Percentiles rank a stretch among this genome's conserved stretches.
phyloP scores from a whole-genome alignment of 2,113 vertebrate genomes.

The Atlantisia rogersi region DNA sequence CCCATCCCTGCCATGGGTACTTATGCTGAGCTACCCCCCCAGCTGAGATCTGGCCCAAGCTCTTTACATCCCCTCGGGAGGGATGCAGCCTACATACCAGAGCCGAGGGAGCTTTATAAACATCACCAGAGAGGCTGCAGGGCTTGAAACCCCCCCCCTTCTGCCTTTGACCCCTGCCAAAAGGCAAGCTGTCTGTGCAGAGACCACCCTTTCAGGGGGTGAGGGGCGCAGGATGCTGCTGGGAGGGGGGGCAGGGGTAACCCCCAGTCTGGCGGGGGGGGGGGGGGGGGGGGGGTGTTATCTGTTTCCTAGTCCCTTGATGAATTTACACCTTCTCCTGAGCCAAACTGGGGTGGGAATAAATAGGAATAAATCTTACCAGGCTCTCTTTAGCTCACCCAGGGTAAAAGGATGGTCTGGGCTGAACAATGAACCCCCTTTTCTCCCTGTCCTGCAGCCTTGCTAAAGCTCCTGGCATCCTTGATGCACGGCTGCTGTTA shows the following conservation, averaged over 20 bases:
- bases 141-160: not conserved
- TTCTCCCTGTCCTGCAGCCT: not conserved
- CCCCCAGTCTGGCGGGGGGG: fast-evolving
- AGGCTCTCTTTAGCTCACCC: not conserved
- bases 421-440: fast-evolving
- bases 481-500: not conserved
- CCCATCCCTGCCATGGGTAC: not conserved
- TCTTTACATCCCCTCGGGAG: not conserved
- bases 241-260: not conserved
- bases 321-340: not conserved
- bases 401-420: not conserved
- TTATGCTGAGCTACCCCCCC: not conserved
- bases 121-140: not conserved
- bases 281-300: not conserved
- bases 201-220: fast-evolving
- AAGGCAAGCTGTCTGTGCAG: not conserved
- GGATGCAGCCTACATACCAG: not conserved
- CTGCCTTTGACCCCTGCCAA: fast-evolving
- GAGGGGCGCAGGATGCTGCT: not conserved
- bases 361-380: not conserved
- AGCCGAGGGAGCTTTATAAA: not conserved
- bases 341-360: fast-evolving
- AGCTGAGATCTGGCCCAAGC: not conserved
- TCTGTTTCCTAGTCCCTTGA: too few species aligned
- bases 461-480: not conserved